Base-by-base conservation (phyloP, 2,113 vertebrate genomes). In the Egretta garzetta region DNA sequence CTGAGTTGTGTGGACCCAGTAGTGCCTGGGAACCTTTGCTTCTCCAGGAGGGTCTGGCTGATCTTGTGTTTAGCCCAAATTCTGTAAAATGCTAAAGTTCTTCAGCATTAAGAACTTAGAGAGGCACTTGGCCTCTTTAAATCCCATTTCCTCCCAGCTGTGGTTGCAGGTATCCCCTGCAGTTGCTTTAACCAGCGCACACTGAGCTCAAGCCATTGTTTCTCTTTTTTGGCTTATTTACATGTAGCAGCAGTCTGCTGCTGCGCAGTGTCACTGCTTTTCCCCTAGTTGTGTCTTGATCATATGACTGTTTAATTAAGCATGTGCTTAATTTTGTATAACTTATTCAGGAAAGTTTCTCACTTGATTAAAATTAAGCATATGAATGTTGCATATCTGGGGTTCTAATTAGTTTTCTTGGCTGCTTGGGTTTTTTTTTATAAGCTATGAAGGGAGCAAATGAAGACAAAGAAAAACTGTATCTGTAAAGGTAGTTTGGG, bases 311-410 rank as follows among this genome's bases (percentile, higher is more conserved):
- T 50, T 95, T 97, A 96, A 96, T 96, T 97, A 96, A 96, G 81
- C 80, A 70, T 95, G 77, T 95, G 66, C 81, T 96, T 95, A 97
- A 96, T 95, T 97, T 94, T 95, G 60, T 97, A 60, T 90, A 95
- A 93, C 93, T 96, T 86, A 97, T 95, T 93, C 93, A 96, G 77
- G 71, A 95, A 95, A 97, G 86, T 97, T 97, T 95, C 73, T 94
- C 80, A 95, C 87, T 96, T 96, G 95, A 97, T 97, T 97, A 97
- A 97, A 97, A 97, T 96, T 96, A 97, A 96, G 95, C 95, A 95
- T 96, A 95, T 93, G 91, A 95, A 95, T 96, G 89, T 93, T 96
- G 84, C 94, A 95, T 94, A 95, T 96, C 74, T 96, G 62, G 62
- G 87, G 33, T 96, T 97, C 95, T 96, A 96, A 97, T 96, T 96